Percentiles rank a stretch among this genome's conserved stretches.
Evolutionary conservation across 2,113 vertebrate genomes (phyloP).

Genomic region (Poecilia latipinna): DNA sequence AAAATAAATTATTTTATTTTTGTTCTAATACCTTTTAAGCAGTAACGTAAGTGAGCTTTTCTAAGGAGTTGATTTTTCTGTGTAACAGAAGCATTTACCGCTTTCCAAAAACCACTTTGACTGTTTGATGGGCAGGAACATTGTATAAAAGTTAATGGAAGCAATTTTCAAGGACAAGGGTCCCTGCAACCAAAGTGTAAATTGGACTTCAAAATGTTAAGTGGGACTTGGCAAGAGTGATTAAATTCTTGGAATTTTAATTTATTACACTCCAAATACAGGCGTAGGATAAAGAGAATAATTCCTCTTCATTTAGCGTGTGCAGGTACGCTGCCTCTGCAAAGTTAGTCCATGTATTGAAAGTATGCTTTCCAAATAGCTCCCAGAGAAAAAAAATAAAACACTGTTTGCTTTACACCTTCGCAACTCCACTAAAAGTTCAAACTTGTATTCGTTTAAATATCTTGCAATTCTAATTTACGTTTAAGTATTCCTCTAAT

Average conservation of each 20-base stretch:
- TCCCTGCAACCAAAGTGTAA: conserved; percentile 53
- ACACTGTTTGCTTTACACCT: conserved; percentile 27
- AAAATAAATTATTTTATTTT: conserved; percentile 5
- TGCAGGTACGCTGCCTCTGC: conserved; percentile 21
- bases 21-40: conserved; percentile 18
- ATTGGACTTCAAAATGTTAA: conserved; percentile 64
- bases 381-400: not conserved
- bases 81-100: conserved; percentile 51
- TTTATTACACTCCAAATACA: conserved; percentile 53
- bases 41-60: conserved; percentile 26
- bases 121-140: conserved; percentile 51
- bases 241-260: conserved; percentile 61
- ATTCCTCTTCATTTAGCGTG: conserved; percentile 51
- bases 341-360: conserved; percentile 18
- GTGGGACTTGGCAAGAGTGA: conserved; percentile 51
- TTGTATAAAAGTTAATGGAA: conserved; percentile 61
- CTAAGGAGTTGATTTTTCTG: conserved; percentile 41
- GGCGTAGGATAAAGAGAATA: conserved; percentile 39
- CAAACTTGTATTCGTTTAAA: conserved; percentile 32
- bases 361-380: conserved; percentile 49
- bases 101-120: conserved; percentile 40
- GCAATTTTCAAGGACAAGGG: conserved; percentile 72
- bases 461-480: conserved; percentile 31
- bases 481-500: conserved; percentile 25
- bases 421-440: conserved; percentile 17